Percentiles rank a stretch among this genome's conserved stretches.
Evolutionary conservation across 1,140 invertebrate species (phyloP).

Genomic region (Drosophila orosa): DNA sequence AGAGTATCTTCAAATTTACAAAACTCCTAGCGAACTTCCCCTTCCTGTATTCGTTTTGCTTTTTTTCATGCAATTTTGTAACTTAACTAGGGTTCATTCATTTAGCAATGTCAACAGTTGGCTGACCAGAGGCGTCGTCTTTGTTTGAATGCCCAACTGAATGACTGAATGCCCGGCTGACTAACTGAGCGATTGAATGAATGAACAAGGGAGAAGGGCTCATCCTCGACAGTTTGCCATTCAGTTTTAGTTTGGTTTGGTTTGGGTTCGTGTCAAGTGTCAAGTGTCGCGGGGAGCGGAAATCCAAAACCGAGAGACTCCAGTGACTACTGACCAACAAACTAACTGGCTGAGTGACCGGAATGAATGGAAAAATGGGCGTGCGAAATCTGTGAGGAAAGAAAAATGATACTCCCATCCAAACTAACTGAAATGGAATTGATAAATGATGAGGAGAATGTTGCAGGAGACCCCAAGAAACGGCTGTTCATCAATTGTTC

Average conservation of each 20-base stretch:
- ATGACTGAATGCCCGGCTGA: constrained; percentile 50
- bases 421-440: constrained; percentile 59
- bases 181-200: constrained; percentile 27
- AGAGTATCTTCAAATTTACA: constrained; percentile 37
- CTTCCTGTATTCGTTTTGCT: constrained; percentile 43
- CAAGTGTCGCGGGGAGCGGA: constrained; percentile 55
- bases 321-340: constrained; percentile 29
- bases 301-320: constrained; percentile 61
- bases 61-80: constrained; percentile 66
- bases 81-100: constrained; percentile 78
- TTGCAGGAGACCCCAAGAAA: constrained; percentile 20
- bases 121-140: constrained; percentile 72
- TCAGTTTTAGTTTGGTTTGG: constrained; percentile 35
- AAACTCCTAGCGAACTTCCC: neutral
- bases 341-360: constrained; percentile 34
- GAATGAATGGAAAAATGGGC: constrained; percentile 42
- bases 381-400: constrained; percentile 68
- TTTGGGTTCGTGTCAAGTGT: constrained; percentile 75
- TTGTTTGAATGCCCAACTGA: constrained; percentile 59
- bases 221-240: constrained; percentile 5
- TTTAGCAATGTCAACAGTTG: constrained; percentile 83
- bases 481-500: constrained; percentile 39
- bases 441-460: constrained; percentile 70
- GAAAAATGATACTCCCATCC: constrained; percentile 70
- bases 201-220: constrained; percentile 19